These are phyloP conservation scores for Craniophora ligustri DNA, from an alignment of 2,888 invertebrate species.

Conservation along the genomic window DNA sequence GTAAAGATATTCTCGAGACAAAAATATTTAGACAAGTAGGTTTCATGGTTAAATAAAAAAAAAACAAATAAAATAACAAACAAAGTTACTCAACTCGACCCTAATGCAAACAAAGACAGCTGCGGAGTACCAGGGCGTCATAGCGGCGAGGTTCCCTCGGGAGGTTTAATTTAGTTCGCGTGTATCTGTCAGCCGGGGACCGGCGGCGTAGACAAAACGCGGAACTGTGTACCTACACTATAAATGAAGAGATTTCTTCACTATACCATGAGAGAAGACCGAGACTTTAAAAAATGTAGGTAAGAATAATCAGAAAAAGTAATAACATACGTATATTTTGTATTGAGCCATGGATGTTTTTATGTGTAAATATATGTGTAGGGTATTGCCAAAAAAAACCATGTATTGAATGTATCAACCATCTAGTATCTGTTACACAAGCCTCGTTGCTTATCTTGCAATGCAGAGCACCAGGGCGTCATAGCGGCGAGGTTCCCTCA, in stretches of 20 bases:
- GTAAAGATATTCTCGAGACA: too few relatives aligned
- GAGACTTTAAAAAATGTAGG: too few relatives aligned
- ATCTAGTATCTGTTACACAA: too few relatives aligned
- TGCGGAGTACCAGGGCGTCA: conserved; percentile 54
- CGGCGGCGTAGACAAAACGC: conserved; percentile 25
- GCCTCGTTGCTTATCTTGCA: too few relatives aligned
- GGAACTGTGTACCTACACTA: conserved; percentile 26
- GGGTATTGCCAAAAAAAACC: too few relatives aligned
- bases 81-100: not conserved
- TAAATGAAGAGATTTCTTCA: conserved; percentile 36
- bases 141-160: conserved; percentile 54
- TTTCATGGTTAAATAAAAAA: too few relatives aligned
- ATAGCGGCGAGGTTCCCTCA: conserved; percentile 54
- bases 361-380: too few relatives aligned
- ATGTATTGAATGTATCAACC: too few relatives aligned
- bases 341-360: too few relatives aligned
- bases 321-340: too few relatives aligned
- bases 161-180: conserved; percentile 69
- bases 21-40: too few relatives aligned
- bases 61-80: not conserved
- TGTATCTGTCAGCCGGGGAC: conserved; percentile 61
- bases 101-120: conserved; percentile 41
- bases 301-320: too few relatives aligned
- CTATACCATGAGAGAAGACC: not conserved
- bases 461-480: conserved; percentile 53